These are phyloP conservation scores for Eidolon helvum DNA, from an alignment of 2,113 vertebrate species.

Conservation along the genomic window DNA sequence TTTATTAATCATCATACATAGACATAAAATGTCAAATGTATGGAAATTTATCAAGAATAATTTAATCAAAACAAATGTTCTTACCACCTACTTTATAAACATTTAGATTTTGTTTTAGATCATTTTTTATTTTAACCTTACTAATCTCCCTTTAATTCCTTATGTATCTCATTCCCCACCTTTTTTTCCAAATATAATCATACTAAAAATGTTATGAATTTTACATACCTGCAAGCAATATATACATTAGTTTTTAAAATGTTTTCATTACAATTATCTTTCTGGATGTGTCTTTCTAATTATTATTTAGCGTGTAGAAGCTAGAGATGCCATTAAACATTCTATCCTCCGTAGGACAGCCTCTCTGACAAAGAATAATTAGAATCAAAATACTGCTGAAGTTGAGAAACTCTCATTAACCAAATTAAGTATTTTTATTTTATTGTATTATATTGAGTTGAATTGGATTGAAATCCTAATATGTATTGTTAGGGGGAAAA, in stretches of 20 bases:
- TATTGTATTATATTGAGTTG: background rate
- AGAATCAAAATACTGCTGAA: background rate
- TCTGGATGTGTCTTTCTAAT: background rate
- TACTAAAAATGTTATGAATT: background rate
- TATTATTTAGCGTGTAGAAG: background rate
- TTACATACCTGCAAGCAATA: background rate
- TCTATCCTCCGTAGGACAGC: fast-evolving
- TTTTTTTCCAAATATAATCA: background rate
- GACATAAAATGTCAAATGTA: background rate
- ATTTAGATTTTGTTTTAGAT: background rate
- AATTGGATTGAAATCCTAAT: background rate
- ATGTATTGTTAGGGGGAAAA: background rate
- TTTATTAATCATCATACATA: background rate
- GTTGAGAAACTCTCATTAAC: background rate
- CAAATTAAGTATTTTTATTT: background rate
- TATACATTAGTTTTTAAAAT: background rate
- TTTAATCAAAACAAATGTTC: background rate
- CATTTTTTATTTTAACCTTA: background rate
- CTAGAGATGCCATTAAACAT: background rate
- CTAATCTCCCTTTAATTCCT: background rate
- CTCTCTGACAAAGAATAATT: background rate
- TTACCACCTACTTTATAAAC: background rate
- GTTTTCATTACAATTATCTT: background rate
- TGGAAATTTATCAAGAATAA: background rate
- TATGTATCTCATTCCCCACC: background rate